These are phyloP conservation scores for Pterois miles DNA, from an alignment of 2,797 vertebrate species.

Conservation along the genomic window DNA sequence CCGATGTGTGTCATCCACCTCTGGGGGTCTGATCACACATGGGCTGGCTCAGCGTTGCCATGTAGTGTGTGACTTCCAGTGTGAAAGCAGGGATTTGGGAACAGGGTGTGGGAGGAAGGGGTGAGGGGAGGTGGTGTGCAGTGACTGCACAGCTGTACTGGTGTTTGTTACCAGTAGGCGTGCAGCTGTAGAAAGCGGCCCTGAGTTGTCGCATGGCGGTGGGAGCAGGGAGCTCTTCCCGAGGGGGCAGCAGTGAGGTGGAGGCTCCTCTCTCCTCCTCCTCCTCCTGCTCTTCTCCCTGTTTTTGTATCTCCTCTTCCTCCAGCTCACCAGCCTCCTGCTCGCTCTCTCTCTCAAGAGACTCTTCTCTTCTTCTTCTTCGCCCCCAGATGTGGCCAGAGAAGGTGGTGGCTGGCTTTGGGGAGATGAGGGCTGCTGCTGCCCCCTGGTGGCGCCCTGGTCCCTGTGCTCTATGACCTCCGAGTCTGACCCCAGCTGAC, in stretches of 20 bases:
- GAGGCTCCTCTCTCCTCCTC: constrained; percentile 68
- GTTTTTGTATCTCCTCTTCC: constrained; percentile 57
- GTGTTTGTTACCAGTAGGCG: constrained; percentile 38
- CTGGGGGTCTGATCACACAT: constrained; percentile 45
- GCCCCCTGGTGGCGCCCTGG: constrained; percentile 85
- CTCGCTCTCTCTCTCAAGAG: constrained; percentile 21
- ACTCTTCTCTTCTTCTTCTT: constrained; percentile 68
- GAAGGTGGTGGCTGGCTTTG: constrained; percentile 70
- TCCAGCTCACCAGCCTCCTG: constrained; percentile 70
- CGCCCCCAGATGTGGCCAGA: constrained; percentile 79
- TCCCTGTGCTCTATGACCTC: constrained; percentile 72
- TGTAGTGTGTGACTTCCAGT: constrained; percentile 22
- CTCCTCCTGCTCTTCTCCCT: constrained; percentile 36
- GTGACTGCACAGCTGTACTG: constrained; percentile 53
- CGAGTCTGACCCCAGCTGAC: constrained; percentile 63
- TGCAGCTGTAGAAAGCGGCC: constrained; percentile 82
- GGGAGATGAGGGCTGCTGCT: constrained; percentile 87
- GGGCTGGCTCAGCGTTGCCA: constrained; percentile 45
- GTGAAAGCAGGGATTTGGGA: constrained; percentile 12
- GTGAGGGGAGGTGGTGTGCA: constrained; percentile 32
- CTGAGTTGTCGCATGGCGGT: constrained; percentile 81
- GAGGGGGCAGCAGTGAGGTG: constrained; percentile 85
- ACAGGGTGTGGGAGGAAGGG: constrained; percentile 10
- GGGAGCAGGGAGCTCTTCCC: constrained; percentile 67
- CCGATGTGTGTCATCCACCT: constrained; percentile 45